Evolutionary conservation across 2,888 invertebrate genomes (phyloP), one percentile per base, ranked within the genome.

Genomic region (Tillus elongatus): DNA sequence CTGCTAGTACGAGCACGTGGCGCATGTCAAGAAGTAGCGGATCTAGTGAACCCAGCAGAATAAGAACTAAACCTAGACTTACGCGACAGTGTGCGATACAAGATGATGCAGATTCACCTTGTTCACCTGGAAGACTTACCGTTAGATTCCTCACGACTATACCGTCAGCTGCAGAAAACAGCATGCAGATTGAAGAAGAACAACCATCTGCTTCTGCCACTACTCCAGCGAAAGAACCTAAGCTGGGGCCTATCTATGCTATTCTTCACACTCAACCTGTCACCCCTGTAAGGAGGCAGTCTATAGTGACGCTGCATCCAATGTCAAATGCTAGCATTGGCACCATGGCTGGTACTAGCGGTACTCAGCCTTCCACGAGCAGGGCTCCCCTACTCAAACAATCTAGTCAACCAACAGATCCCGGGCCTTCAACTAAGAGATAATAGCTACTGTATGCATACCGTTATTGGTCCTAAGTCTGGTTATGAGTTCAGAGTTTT

Each of bases 1-100:
- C 89, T 2, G 89, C 88, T 14, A 87, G 86, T 54, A 91, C 91
- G 11, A 86, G 87, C 53, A 88, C 90, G 37, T 91, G 90, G 81
- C 73, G 90, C 42, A 77, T 89, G 54, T 89, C 90, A 6, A 73
- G 90, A 35, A 89, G 89, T 30, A 88, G 84, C 57, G 82, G 81
- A 38, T 73, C 77, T 15, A 73, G 82, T 54, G 78, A 70, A 50
- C 42, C 49, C 43, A 14, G 52, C 43, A 41, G 51, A n/a, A 37
- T 53, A 3, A 62, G 72, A 43, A 58, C 72, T 35, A 85, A 84
- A 61, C 88, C 85, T 4, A 75, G 85, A 13, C 68, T 88, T 34
- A 85, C 83, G 27, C 74, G 88, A 4, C 89, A 89, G 63, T 75
- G 80, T 50, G 88, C 88, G 9, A 74, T 88, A 41, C 77, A 80